Base-by-base conservation (phyloP, 37 sponge, comb jelly and placozoan species). In the Theonella swinhoei region DNA sequence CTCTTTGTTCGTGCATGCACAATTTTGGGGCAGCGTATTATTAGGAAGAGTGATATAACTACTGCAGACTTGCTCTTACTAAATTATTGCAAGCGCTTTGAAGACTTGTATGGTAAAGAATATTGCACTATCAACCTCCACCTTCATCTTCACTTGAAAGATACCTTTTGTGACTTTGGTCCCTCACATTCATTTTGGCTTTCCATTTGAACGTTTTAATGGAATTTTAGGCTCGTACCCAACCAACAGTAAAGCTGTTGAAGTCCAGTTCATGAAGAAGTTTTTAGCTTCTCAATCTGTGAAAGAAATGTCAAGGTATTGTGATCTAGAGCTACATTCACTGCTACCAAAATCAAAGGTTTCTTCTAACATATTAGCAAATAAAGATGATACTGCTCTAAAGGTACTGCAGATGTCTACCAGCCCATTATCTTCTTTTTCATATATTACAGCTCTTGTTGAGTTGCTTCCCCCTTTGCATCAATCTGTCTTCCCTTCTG, bases 181-280 rank as follows among this genome's bases (percentile, higher is more conserved):
- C 89, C 83, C 9, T 11, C 64, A 0, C 83, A 90, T 86, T 42
- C 82, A 23, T 85, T 85, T 42, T 90, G 91, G 91, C 77, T 85
- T 69, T 68, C 33, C 81, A 1, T 90, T 85, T 68, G 90, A 90
- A 59, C 26, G 90, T 3, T 78, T 43, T 25, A 90, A 90, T 90
- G 90, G 90, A 14, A 42, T 75, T 17, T 64, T 90, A 11, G 90
- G 90, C n/a, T 3, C 85, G 1, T 33, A 61, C 3, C 81, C 67
- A 0, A 90, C 81, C 0, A 90, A 90, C 60, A 73, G 77, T 29
- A 54, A 67, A 39, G 8, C 73, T 11, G 47, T 90, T n/a, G 85
- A 90, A 43, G 37, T 69, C 1, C 90, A 90, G 74, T 25, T 90
- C 1, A 79, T 90, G 80, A 31, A 62, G 0, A 84, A 74, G 26